phyloP scores from a whole-genome alignment of 1,140 invertebrate genomes.

The Drosophila carrolli region DNA sequence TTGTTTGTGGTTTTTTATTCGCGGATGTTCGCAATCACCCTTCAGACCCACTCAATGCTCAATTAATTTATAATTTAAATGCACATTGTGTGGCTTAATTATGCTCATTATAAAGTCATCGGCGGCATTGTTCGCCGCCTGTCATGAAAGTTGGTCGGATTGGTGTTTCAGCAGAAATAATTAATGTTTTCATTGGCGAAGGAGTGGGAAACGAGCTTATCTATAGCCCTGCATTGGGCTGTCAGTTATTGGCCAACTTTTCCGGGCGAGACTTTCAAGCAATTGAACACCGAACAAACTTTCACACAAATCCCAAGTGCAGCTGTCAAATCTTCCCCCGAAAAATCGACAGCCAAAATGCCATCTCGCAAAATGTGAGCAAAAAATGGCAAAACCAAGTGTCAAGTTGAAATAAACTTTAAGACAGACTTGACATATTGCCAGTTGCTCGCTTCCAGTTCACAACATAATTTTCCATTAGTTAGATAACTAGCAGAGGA shows the following conservation, averaged over 20 bases:
- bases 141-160: constrained; percentile 33
- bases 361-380: constrained; percentile 1
- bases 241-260: constrained; percentile 43
- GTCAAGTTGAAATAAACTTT: constrained; percentile 54
- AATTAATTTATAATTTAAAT: constrained; percentile 54
- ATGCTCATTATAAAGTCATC: constrained; percentile 47
- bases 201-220: constrained; percentile 5
- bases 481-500: constrained; percentile 40
- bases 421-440: constrained; percentile 50
- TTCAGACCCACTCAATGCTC: constrained; percentile 19
- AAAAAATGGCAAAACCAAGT: constrained; percentile 14
- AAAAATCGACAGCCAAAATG: constrained; percentile 43
- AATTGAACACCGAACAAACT: constrained; percentile 47
- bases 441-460: constrained; percentile 28
- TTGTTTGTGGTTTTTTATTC: constrained; percentile 11
- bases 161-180: constrained; percentile 59
- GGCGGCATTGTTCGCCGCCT: constrained; percentile 37
- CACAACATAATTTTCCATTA: constrained; percentile 72
- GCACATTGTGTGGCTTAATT: constrained; percentile 54
- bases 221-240: constrained; percentile 25
- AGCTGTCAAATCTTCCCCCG: constrained; percentile 34
- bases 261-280: constrained; percentile 36
- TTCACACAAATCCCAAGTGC: constrained; percentile 42
- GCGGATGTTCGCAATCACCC: constrained; percentile 4
- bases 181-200: constrained; percentile 53